Evolutionary conservation across 2,888 invertebrate genomes (phyloP).

Genomic region (Amphipoea lucens): DNA sequence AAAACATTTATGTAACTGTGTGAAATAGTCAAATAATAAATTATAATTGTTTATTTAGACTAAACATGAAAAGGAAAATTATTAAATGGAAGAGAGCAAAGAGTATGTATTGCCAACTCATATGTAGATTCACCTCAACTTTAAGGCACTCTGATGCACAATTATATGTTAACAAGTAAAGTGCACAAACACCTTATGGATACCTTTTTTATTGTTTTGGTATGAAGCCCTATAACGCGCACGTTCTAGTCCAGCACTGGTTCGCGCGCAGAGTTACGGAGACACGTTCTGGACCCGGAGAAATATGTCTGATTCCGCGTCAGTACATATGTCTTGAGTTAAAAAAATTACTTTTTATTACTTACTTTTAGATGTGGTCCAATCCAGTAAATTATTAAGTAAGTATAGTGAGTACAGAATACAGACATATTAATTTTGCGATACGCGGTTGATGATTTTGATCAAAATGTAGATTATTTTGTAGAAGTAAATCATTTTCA

Average conservation of each 20-base stretch:
- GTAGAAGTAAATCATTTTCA: not conserved
- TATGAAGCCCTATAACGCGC: not conserved
- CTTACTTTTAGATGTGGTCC: not conserved
- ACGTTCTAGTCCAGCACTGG: not conserved
- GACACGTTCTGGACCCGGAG: not conserved
- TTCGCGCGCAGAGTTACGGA: not conserved
- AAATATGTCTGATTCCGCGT: not conserved
- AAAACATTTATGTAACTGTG: not conserved
- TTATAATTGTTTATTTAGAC: slow-evolving; percentile 11
- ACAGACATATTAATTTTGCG: not conserved
- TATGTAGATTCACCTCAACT: not conserved
- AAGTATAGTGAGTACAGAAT: not conserved
- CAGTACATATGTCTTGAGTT: not conserved
- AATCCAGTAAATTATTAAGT: not conserved
- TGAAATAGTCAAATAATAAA: not conserved
- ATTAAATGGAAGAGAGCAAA: slow-evolving; percentile 19
- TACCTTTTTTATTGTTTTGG: not conserved
- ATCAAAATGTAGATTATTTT: not conserved
- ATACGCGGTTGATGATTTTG: not conserved
- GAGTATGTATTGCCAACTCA: slow-evolving; percentile 13
- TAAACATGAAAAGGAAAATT: slow-evolving; percentile 19
- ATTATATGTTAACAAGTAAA: not conserved
- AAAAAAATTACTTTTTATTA: not conserved
- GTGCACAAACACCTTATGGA: not conserved
- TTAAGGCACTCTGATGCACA: not conserved